Evolutionary conservation across 2,797 vertebrate species (phyloP).

Genomic region (Manis javanica): DNA sequence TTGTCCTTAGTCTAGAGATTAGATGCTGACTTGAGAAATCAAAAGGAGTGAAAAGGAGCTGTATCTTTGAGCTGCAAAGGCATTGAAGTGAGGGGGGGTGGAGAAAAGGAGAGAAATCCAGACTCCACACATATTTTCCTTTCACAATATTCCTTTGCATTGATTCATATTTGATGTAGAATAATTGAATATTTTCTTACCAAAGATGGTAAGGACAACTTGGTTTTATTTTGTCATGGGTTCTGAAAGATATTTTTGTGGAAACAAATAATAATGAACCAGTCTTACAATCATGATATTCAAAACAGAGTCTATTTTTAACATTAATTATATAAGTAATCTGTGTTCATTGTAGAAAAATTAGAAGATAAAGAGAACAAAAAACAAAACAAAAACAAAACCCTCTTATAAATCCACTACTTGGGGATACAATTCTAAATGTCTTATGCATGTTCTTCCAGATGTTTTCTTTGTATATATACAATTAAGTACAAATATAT

Average conservation of each 20-base stretch:
- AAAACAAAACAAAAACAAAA: neutral
- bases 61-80: neutral
- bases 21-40: neutral
- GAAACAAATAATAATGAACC: neutral
- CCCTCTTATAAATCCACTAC: neutral
- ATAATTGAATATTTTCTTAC: neutral
- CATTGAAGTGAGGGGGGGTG: neutral
- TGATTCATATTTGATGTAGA: neutral
- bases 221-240: constrained; percentile 34
- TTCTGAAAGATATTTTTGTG: constrained; percentile 20
- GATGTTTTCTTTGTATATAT: neutral
- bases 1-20: neutral
- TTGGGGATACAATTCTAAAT: neutral
- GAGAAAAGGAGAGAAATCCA: neutral
- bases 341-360: constrained; percentile 17
- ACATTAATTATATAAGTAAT: constrained; percentile 39
- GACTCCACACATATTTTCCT: neutral
- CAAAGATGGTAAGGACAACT: neutral
- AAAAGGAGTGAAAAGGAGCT: neutral
- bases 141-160: neutral
- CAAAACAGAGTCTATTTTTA: constrained; percentile 55
- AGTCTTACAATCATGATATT: neutral
- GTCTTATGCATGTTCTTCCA: neutral
- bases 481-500: neutral
- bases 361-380: neutral